These are phyloP conservation scores for Oreotragus oreotragus DNA, from an alignment of 2,113 vertebrate genomes.

Conservation along the genomic window DNA sequence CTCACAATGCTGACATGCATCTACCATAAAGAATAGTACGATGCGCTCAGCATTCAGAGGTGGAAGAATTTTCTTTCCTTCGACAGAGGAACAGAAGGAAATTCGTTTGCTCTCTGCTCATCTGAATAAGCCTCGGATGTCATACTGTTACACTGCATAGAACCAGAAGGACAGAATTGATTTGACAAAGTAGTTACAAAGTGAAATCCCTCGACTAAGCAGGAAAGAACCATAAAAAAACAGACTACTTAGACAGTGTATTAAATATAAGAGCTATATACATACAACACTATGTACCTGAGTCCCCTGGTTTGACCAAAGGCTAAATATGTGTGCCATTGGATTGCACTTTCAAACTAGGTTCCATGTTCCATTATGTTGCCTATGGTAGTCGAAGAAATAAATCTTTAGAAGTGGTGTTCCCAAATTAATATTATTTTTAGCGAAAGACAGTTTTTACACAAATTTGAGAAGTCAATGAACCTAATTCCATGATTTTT, in stretches of 20 bases:
- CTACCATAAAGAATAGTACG: not conserved
- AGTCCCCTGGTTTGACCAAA: not conserved
- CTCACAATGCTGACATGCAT: not conserved
- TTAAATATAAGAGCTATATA: not conserved
- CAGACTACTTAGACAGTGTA: not conserved
- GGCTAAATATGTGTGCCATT: not conserved
- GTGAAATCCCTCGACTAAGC: not conserved
- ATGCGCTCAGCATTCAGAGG: not conserved
- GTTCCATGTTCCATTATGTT: not conserved
- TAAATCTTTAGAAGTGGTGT: not conserved
- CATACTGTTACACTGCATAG: not conserved
- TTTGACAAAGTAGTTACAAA: constrained; percentile 4
- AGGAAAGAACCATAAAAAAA: constrained; percentile 10
- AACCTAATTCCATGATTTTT: not conserved
- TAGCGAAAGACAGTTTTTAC: not conserved
- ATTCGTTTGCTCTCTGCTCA: not conserved
- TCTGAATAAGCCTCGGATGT: not conserved
- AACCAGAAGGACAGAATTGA: constrained; percentile 4
- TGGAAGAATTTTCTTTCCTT: not conserved
- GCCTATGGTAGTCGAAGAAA: not conserved
- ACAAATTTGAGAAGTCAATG: not conserved
- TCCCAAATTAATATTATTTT: constrained; percentile 3
- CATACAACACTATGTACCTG: not conserved
- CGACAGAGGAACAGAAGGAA: not conserved
- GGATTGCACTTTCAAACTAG: not conserved